phyloP scores from a whole-genome alignment of 2,797 vertebrate species.

The Melanogrammus aeglefinus region DNA sequence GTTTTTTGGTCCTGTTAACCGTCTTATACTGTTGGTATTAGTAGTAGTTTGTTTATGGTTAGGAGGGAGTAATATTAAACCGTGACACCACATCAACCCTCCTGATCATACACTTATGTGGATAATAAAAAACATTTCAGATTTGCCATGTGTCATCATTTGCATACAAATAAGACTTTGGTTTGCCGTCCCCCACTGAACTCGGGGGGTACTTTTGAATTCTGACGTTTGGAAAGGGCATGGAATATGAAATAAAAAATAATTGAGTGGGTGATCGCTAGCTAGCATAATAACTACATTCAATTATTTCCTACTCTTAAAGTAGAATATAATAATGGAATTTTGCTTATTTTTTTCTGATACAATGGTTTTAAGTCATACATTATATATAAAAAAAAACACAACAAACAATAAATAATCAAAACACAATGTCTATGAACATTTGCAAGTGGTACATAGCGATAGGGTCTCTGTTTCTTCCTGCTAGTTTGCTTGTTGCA shows the following conservation, averaged over 20 bases:
- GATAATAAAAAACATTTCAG: background rate
- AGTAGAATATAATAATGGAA: background rate
- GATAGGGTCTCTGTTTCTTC: background rate
- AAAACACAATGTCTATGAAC: background rate
- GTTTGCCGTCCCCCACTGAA: background rate
- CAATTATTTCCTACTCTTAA: background rate
- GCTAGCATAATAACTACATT: background rate
- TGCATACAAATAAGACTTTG: background rate
- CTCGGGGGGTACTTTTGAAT: background rate
- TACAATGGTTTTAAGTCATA: background rate
- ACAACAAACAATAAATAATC: background rate
- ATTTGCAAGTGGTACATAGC: background rate
- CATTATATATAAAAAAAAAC: background rate
- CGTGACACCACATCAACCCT: background rate
- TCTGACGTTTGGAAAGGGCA: background rate
- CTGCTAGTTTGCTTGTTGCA: slow-evolving; percentile 6
- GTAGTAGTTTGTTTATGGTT: too few species aligned
- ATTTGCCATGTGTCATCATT: background rate
- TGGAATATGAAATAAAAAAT: background rate
- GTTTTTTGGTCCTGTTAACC: too few species aligned
- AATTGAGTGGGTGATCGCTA: background rate
- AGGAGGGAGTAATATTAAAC: background rate
- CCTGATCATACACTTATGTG: background rate
- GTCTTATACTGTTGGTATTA: background rate
- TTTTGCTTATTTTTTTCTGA: background rate